A percentile compares a stretch with the other conserved stretches of the same genome.
Evolutionary conservation across 2,888 invertebrate species (phyloP).

Genomic region (Gastracanthus pulcherrimus): DNA sequence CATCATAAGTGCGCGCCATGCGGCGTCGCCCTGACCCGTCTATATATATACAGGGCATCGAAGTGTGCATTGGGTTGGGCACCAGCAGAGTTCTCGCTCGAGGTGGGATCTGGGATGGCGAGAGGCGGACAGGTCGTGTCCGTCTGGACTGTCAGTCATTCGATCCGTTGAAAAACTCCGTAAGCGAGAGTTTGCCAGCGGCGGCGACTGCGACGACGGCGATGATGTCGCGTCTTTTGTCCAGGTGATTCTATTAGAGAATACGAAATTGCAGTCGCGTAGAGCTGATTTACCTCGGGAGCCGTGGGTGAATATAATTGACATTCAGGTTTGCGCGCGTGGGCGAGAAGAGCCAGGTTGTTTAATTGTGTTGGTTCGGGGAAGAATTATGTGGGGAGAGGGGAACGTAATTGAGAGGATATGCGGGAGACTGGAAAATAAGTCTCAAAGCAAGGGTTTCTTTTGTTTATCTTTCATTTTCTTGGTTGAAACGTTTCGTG

Average conservation of each 20-base stretch:
- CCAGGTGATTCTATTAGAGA: slow-evolving; percentile 9
- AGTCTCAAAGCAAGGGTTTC: too few relatives aligned
- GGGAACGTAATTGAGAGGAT: too few relatives aligned
- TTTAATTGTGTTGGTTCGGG: not conserved
- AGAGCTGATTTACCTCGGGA: slow-evolving; percentile 53
- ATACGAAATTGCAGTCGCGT: slow-evolving; percentile 49
- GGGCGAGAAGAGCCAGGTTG: not conserved
- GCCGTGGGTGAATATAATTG: slow-evolving; percentile 18
- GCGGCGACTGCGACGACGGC: slow-evolving; percentile 38
- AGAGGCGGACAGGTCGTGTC: not conserved
- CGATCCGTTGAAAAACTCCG: slow-evolving; percentile 69
- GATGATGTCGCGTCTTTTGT: slow-evolving; percentile 30
- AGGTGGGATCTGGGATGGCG: slow-evolving; percentile 35
- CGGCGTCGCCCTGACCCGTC: slow-evolving; percentile 24
- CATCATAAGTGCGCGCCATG: slow-evolving; percentile 45
- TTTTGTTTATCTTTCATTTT: too few relatives aligned
- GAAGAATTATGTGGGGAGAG: too few relatives aligned
- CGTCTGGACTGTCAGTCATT: slow-evolving; percentile 58
- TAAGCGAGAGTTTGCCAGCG: too few relatives aligned
- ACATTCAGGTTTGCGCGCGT: slow-evolving; percentile 12
- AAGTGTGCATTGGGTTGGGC: not conserved
- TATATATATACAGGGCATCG: not conserved
- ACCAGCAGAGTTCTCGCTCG: too few relatives aligned
- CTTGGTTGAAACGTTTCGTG: too few relatives aligned
- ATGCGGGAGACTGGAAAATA: too few relatives aligned